A percentile compares a stretch with the other conserved stretches of the same genome.
Conservation (phyloP, 2,113 vertebrate genomes). For the Promerops cafer region DNA sequence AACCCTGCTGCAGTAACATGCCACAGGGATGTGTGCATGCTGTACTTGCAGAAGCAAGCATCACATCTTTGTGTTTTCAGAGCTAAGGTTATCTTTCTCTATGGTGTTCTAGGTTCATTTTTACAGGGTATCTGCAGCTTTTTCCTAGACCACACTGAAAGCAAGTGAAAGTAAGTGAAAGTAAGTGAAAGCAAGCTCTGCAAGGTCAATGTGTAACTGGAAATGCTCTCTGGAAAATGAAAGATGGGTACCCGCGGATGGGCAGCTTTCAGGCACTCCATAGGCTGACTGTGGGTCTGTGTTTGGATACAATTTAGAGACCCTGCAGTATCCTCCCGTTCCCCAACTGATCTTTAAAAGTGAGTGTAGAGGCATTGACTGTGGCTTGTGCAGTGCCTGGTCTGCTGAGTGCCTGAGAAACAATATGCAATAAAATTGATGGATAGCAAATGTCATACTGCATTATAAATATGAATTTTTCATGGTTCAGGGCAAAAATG, state of each 20-base stretch:
- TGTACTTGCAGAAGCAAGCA: background rate
- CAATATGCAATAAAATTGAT: constrained; percentile 1
- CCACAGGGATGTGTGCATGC: background rate
- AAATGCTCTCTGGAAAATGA: background rate
- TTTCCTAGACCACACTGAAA: background rate
- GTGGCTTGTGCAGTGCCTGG: background rate
- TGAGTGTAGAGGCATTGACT: background rate
- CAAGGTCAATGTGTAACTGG: background rate
- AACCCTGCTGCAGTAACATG: accelerated
- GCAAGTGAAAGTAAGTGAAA: background rate
- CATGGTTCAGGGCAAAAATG: background rate
- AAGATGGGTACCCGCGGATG: background rate
- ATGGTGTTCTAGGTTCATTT: background rate
- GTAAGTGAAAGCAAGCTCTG: background rate
- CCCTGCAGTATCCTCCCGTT: background rate
- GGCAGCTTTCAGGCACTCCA: background rate
- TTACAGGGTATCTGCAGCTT: background rate
- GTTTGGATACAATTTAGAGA: background rate
- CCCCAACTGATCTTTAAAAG: background rate
- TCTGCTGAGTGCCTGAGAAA: background rate
- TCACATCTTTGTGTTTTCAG: background rate
- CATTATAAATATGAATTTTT: constrained; percentile 36
- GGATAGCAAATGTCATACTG: background rate
- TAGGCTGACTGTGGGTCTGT: background rate
- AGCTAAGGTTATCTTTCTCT: background rate